A percentile compares a stretch with the other conserved stretches of the same genome.
These are phyloP conservation scores for Halcyon malimbica DNA, from an alignment of 2,113 vertebrate species.

Conservation along the genomic window DNA sequence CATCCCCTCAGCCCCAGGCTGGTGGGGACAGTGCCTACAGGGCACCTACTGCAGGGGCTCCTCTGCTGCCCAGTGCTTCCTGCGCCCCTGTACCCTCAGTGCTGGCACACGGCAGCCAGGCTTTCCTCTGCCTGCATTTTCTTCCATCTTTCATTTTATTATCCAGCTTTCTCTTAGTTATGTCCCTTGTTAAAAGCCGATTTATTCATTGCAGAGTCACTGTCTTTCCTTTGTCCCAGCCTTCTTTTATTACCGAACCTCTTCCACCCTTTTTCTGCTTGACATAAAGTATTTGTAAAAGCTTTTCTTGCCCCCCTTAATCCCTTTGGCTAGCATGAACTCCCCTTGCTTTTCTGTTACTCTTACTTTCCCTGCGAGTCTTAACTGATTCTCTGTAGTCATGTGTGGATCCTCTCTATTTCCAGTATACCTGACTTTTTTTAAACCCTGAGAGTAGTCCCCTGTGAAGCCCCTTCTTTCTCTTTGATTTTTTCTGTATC, in stretches of 20 bases:
- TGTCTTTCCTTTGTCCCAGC: not conserved
- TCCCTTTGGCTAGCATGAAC: not conserved
- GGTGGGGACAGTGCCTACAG: not conserved
- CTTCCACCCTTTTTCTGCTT: slow-evolving; percentile 10
- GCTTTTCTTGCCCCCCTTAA: slow-evolving; percentile 29
- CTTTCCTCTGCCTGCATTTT: not conserved
- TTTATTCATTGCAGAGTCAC: slow-evolving; percentile 22
- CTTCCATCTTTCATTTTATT: not conserved
- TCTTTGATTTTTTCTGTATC: slow-evolving; percentile 7
- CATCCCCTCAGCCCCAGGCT: not conserved
- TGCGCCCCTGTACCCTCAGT: not conserved
- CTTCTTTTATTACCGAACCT: slow-evolving; percentile 19
- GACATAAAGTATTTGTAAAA: slow-evolving; percentile 40
- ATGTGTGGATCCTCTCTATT: slow-evolving; percentile 2
- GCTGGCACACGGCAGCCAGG: rapidly evolving
- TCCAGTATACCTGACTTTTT: not conserved
- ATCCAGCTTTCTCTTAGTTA: not conserved
- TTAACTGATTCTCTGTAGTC: slow-evolving; percentile 16
- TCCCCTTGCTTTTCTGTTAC: slow-evolving; percentile 3
- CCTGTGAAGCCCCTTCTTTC: not conserved
- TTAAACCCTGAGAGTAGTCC: not conserved
- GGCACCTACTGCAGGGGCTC: not conserved
- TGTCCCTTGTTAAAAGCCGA: not conserved
- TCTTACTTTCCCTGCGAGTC: not conserved
- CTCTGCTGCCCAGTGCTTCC: not conserved